Evolutionary conservation across 2,113 vertebrate species (phyloP), one percentile per base, ranked within the genome.

Genomic region (Thunnus maccoyii): DNA sequence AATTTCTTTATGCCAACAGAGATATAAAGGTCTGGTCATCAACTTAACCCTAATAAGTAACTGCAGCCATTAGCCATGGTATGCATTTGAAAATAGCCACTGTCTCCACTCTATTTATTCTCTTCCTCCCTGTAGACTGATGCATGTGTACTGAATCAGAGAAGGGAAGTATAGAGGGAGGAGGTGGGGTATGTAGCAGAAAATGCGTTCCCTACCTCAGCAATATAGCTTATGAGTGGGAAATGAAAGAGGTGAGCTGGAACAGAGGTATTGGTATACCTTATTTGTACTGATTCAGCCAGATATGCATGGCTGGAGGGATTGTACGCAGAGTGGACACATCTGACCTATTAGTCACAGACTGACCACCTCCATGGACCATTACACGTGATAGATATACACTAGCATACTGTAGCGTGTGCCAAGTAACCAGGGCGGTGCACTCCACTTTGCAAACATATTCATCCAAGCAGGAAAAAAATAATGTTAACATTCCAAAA

Each of bases 321-420:
- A 77, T 60, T 52, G 50, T 84, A 68, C 78, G 80, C 51, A 47
- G 72, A 89, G 78, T 80, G 70, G 83, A 81, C 86, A 88, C 73
- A 71, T 88, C 78, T 91, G 85, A 79, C 77, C 81, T 85, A 88
- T 86, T 87, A 89, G 78, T 80, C 72, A 78, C 83, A 82, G 73
- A 77, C 83, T 82, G 87, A 82, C 87, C 67, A 73, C 63, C 74
- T 86, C 83, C 79, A 77, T 15, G 70, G 61, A 72, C 80, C 83
- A 89, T 84, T 87, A 85, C 57, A 13, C 54, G 6, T 86, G 79
- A 90, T 84, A 71, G 78, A 90, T 88, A 63, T 69, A 48, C 50
- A 73, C 62, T 18, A 51, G 14, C 67, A 78, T 36, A 32, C 32
- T 15, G 25, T 11, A 32, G 41, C 30, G 47, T 36, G 63, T 52